These are phyloP conservation scores for Tichodroma muraria DNA, from an alignment of 2,113 vertebrate genomes.

Conservation along the genomic window DNA sequence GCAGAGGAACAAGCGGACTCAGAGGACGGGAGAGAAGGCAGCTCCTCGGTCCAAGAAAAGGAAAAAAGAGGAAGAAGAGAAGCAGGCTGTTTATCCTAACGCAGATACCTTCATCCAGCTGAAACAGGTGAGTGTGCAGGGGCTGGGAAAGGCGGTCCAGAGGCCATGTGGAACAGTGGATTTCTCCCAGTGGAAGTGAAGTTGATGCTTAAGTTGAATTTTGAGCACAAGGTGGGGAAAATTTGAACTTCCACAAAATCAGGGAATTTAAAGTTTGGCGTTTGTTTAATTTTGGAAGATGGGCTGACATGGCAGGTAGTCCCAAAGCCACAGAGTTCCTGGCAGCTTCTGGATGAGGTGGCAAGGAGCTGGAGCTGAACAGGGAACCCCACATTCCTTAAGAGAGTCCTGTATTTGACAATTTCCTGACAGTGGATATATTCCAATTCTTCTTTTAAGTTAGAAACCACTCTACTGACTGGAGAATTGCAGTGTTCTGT, in stretches of 20 bases:
- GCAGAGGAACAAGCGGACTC: constrained; percentile 80
- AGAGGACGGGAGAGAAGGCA: constrained; percentile 76
- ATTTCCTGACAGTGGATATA: not conserved
- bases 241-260: not conserved
- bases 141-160: not conserved
- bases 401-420: not conserved
- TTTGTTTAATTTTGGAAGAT: not conserved
- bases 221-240: not conserved
- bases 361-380: not conserved
- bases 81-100: constrained; percentile 71
- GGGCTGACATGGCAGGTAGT: not conserved
- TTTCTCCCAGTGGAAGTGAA: not conserved
- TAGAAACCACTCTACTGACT: not conserved
- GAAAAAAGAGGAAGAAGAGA: constrained; percentile 89
- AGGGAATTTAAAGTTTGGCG: not conserved
- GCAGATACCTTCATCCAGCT: constrained; percentile 80
- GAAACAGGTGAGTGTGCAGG: constrained; percentile 79
- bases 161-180: not conserved
- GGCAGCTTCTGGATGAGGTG: not conserved
- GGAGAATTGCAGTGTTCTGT: not conserved
- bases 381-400: not conserved
- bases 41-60: constrained; percentile 86
- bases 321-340: not conserved
- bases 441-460: not conserved
- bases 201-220: not conserved